Evolutionary conservation across 2,797 vertebrate species (phyloP), one percentile per base, ranked within the genome.

Genomic region (Triplophysa yarkandensis): DNA sequence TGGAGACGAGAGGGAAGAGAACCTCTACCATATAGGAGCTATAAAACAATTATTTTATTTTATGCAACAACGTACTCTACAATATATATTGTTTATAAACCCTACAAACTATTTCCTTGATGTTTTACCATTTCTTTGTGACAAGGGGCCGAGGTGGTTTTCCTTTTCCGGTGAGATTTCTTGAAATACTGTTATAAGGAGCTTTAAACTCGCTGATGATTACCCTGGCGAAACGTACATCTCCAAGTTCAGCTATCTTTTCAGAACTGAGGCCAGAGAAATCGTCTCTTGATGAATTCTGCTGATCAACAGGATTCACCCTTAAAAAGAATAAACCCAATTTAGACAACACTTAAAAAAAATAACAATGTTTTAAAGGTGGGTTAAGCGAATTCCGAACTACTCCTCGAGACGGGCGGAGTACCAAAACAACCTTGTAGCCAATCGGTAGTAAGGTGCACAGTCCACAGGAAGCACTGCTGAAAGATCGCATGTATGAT

Each of bases 1-100:
- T 88, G 41, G 89, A 89, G 65, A 87, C 81, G 76, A 88, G 77
- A 0, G 96, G 96, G 79, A 98, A 95, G 28, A 88, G 79, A 64
- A 93, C 98, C 84, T 98, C 95, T 13, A 99, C 90, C 87, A 97
- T 96, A 88, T 94, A 98, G 2, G 94, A 95, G 81, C 98, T 99
- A 34, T 25, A 32, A 44, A 72, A 71, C 30, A 50, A 2, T 27
- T 25, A 27, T 5, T 54, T 14, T 14, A 25, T 5, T 16, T 27
- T 2, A 27, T 27, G 8, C 7, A 52, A 10, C 3, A 52, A 4
- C 23, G 25, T 52, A 13, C 25, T 52, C 11, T 23, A 54, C 9
- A 23, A 21, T 10, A 23, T 50, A 23, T 5, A 50, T 10, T 6
- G 13, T 54, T 54, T 6, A 52, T 27, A 25, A 11, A 25, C 48